Base-by-base conservation (phyloP, 2,113 vertebrate genomes). In the Eulemur rufifrons region DNA sequence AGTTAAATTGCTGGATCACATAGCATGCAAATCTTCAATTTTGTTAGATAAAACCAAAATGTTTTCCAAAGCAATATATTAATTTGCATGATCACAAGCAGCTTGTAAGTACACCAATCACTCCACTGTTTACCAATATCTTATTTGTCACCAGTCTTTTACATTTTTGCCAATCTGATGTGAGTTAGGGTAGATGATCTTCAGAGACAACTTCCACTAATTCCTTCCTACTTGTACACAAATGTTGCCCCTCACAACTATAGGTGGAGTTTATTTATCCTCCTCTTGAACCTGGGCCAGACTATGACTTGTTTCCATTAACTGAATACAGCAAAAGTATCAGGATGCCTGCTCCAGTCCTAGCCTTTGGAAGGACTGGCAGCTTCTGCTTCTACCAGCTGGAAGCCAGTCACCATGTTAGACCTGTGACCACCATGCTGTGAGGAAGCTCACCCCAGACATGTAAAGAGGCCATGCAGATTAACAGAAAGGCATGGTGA, bases 21-120 rank as follows among this genome's bases (percentile, higher is more conserved):
- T 25, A 52, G 20, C 47, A 86, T 23, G 39, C 4, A 86, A 25
- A 94, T 42, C 59, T 82, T 95, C 37, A 54, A 54, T 54, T 74
- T 93, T 45, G 91, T 52, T 63, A 59, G 64, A 69, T 56, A 95
- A 97, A 25, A 71, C 37, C 54, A 89, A 88, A 96, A 71, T 82
- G 17, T 84, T 92, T 96, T 59, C 84, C 92, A 84, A 89, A 87
- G 87, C 15, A 87, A 32, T 64, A 63, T 8, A n/a, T 56, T 95
- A 32, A 92, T 76, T 84, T 96, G 37, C 37, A 77, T 17, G 39
- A 42, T 56, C 54, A 68, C 10, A 81, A 89, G 76, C 42, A 81
- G 5, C 47, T 27, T 94, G 5, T 86, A 68, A 86, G 73, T 66
- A 68, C 88, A 39, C 8, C 69, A 73, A 4, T 64, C 25, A 88